Base-by-base conservation (phyloP, 2,888 invertebrate genomes). In the Carpatolechia fugitivella region DNA sequence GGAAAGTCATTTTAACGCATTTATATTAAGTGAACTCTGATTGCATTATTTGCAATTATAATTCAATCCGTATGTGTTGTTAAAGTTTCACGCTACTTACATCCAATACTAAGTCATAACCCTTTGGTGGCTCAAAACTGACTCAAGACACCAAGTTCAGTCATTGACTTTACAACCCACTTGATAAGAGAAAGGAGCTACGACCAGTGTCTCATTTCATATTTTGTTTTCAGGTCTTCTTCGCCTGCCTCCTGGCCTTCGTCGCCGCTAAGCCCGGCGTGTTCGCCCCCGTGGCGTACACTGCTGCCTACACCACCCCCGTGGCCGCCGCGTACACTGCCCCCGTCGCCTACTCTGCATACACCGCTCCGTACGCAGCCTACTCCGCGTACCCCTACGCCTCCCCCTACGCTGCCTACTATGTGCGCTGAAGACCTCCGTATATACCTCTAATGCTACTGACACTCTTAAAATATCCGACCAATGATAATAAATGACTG, bases 191-290 rank as follows among this genome's bases (percentile, higher is more conserved):
- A n/a, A n/a, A n/a, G n/a, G n/a, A n/a, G n/a, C n/a, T n/a, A n/a
- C n/a, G n/a, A n/a, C n/a, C n/a, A n/a, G n/a, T n/a, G n/a, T n/a
- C n/a, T n/a, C n/a, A n/a, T n/a, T n/a, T n/a, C n/a, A n/a, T 55
- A 14, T 41, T 57, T 52, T 59, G 55, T 52, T 72, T 74, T 5
- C 72, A 85, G 85, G 68, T 83, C 57, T 65, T 83, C 59, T 70
- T 83, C 69, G 78, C 81, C 50, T 82, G 80, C 64, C 69, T 83
- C 66, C 61, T 84, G 69, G 84, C 82, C 52, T 58, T 81, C 59
- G 82, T 78, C 54, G 72, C 76, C 51, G 84, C 84, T 66, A 72
- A 53, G 61, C 85, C 54, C 64, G 72, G 62, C n/a, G 52, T 73
- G 8, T 59, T 69, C 40, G 70, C 71, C 13, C 79, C 72, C 1